Evolutionary conservation across 2,797 vertebrate species (phyloP).

Genomic region (Trichosurus vulpecula): DNA sequence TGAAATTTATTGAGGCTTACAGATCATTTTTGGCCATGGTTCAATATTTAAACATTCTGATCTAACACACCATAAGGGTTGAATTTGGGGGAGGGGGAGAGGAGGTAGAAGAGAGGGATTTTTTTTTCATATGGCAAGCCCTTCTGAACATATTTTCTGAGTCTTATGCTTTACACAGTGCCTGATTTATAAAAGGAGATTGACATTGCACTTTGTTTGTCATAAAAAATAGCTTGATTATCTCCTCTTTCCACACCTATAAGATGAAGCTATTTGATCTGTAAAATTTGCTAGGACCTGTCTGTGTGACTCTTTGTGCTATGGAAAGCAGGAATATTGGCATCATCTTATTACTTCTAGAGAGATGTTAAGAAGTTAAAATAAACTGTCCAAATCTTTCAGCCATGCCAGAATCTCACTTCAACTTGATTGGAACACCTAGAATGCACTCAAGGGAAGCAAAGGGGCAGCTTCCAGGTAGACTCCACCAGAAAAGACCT

Average conservation of each 20-base stretch:
- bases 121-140: constrained; percentile 54
- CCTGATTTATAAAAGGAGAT: constrained; percentile 58
- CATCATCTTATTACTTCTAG: constrained; percentile 1
- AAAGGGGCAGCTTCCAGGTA: neutral
- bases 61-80: constrained; percentile 56
- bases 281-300: neutral
- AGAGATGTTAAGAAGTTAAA: neutral
- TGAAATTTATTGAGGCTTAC: constrained; percentile 47
- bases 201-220: constrained; percentile 71
- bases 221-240: constrained; percentile 56
- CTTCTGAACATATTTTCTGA: constrained; percentile 60
- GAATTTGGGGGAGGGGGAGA: constrained; percentile 33
- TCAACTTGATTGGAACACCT: neutral
- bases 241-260: neutral
- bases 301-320: constrained; percentile 10
- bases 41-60: constrained; percentile 62
- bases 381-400: neutral
- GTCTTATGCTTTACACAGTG: constrained; percentile 48
- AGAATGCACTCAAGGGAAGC: neutral
- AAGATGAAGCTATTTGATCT: constrained; percentile 42
- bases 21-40: constrained; percentile 29
- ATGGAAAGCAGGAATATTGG: neutral
- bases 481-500: neutral
- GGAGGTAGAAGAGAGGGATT: constrained; percentile 41
- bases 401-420: neutral